Percentiles rank a stretch among this genome's conserved stretches.
Conservation (phyloP, 2,888 invertebrate species). For the Hybos culiciformis region DNA sequence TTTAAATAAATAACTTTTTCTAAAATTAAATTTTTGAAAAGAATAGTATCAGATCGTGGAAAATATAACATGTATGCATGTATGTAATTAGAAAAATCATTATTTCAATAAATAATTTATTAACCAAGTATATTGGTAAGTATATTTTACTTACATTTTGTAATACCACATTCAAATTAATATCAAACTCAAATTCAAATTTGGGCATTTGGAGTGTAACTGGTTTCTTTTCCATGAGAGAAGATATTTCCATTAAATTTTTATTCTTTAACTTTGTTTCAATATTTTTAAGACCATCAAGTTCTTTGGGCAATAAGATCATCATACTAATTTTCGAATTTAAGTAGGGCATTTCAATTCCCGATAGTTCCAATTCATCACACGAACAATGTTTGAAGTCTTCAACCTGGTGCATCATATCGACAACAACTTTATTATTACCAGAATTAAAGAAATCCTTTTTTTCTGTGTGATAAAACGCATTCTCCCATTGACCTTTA, state of each 20-base stretch:
- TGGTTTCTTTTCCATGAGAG: conserved; percentile 38
- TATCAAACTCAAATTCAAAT: conserved; percentile 63
- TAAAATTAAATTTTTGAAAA: too few species aligned
- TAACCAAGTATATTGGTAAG: too few species aligned
- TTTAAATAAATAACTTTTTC: too few species aligned
- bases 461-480: conserved; percentile 51
- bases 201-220: conserved; percentile 53
- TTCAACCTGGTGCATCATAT: conserved; percentile 46
- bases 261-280: conserved; percentile 45
- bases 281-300: conserved; percentile 48
- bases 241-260: conserved; percentile 40
- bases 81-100: conserved; percentile 41
- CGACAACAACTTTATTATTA: conserved; percentile 24
- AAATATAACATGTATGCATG: conserved; percentile 33
- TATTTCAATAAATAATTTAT: conserved; percentile 50
- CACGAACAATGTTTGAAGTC: conserved; percentile 38
- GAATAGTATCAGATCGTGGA: conserved; percentile 51
- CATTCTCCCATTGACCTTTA: conserved; percentile 62
- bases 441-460: conserved; percentile 41
- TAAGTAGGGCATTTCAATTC: conserved; percentile 58
- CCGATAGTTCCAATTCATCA: conserved; percentile 40
- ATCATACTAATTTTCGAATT: conserved; percentile 58
- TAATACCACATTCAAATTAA: conserved; percentile 49
- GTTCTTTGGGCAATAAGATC: conserved; percentile 55
- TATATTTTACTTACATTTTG: conserved; percentile 41